These are phyloP conservation scores for Todiramphus chloris DNA, from an alignment of 2,113 vertebrate species.

Conservation along the genomic window DNA sequence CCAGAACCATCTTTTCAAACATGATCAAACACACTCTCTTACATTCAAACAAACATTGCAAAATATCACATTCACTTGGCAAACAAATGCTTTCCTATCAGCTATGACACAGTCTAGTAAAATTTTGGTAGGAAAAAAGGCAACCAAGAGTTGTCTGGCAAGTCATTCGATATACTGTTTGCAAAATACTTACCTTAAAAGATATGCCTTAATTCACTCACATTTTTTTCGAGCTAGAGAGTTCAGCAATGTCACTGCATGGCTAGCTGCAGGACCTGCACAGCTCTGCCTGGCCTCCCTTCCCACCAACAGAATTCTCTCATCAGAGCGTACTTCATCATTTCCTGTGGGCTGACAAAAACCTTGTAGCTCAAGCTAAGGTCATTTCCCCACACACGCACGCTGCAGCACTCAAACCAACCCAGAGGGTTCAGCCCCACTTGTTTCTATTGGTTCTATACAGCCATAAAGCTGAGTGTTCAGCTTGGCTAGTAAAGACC, in stretches of 20 bases:
- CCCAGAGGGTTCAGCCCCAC: background rate
- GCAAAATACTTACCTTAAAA: background rate
- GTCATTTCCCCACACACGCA: background rate
- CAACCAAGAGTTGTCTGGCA: background rate
- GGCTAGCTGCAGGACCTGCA: background rate
- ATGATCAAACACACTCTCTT: background rate
- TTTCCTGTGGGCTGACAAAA: slow-evolving; percentile 61
- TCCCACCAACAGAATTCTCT: slow-evolving; percentile 39
- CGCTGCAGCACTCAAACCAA: background rate
- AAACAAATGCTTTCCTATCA: background rate
- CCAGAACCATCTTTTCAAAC: background rate
- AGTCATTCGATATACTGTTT: background rate
- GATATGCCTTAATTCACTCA: background rate
- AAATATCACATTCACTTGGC: background rate
- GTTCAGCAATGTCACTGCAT: background rate
- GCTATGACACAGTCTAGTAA: background rate
- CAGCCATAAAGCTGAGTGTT: background rate
- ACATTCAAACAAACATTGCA: background rate
- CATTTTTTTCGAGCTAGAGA: background rate
- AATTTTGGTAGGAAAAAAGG: background rate
- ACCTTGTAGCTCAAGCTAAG: background rate
- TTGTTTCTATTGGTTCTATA: background rate
- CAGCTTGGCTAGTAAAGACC: background rate
- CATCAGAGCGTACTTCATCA: slow-evolving; percentile 9
- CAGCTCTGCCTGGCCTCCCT: background rate